Base-by-base conservation (phyloP, 2,888 invertebrate genomes). In the Lycocerus yunnanus region DNA sequence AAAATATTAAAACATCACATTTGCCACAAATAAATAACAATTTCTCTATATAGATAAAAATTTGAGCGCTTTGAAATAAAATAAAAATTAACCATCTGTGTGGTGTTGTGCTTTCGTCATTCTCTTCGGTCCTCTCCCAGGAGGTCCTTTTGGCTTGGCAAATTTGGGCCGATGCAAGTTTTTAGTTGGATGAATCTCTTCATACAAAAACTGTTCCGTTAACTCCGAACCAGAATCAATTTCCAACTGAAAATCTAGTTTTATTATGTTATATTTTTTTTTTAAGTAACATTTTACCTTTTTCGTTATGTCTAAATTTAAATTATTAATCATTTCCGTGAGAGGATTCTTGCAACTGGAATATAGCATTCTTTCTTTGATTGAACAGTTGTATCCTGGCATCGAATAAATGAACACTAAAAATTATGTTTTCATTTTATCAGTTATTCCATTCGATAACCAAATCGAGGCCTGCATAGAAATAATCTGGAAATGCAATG, bases 351-450 rank as follows among this genome's bases (percentile, higher is more conserved):
- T 99, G 88, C 98, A 98, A 83, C 98, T 98, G 0, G 99, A 98
- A 87, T 99, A 99, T 85, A 99, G 89, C 99, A 99, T 99, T 81
- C 98, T 90, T 86, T 99, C 99, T 84, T 97, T 98, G 82, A 99
- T 97, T 77, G 97, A 94, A 86, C 97, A 97, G 77, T 90, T 94
- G 87, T 97, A 98, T 4, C 98, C 98, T 3, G 99, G 99, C 95
- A 99, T 97, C 9, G 98, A 97, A 88, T 99, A 99, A 84, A 99
- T 95, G 88, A 99, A 99, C 76, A 99, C 96, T 96, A 88, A 71
- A 90, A 90, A n/a, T n/a, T n/a, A n/a, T n/a, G n/a, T n/a, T n/a
- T n/a, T n/a, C n/a, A n/a, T n/a, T n/a, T n/a, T n/a, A n/a, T n/a
- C n/a, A n/a, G n/a, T n/a, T n/a, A n/a, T n/a, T n/a, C n/a, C n/a